phyloP scores from a whole-genome alignment of 2,888 invertebrate genomes.

The Acronicta alni region DNA sequence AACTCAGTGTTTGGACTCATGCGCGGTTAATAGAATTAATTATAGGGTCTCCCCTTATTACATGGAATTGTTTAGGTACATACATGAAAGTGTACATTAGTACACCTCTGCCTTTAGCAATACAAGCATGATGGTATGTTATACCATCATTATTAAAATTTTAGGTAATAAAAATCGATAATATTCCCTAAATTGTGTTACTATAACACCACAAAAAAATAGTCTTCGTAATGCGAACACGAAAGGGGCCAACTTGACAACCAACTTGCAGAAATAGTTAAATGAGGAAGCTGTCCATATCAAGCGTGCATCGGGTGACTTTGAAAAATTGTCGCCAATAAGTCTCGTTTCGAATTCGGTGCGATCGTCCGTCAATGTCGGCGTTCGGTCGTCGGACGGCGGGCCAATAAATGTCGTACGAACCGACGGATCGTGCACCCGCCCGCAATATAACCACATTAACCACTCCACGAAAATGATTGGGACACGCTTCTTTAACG shows the following conservation, averaged over 20 bases:
- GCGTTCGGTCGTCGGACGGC: conserved; percentile 61
- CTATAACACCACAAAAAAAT: conserved; percentile 7
- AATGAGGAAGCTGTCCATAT: conserved; percentile 66
- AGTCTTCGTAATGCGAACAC: conserved; percentile 18
- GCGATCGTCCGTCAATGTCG: conserved; percentile 83
- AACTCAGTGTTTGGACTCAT: too few species aligned
- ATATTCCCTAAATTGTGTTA: too few species aligned
- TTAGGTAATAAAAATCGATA: too few species aligned
- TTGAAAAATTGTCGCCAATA: conserved; percentile 84
- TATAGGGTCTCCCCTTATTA: too few species aligned
- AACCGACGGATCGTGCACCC: conserved; percentile 49
- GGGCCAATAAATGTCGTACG: conserved; percentile 75
- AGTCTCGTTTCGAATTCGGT: conserved; percentile 79
- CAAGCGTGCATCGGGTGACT: conserved; percentile 70
- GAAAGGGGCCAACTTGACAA: conserved; percentile 33
- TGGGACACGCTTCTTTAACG: conserved; percentile 22
- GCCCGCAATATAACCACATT: conserved; percentile 54
- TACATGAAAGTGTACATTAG: too few species aligned
- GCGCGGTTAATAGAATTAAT: too few species aligned
- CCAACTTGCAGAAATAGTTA: conserved; percentile 65
- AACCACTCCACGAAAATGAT: conserved; percentile 40
- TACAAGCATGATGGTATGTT: too few species aligned
- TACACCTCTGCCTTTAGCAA: too few species aligned
- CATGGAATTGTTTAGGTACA: too few species aligned
- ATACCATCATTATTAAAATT: too few species aligned